phyloP scores from a whole-genome alignment of 2,113 vertebrate genomes.

The Ursus arctos region DNA sequence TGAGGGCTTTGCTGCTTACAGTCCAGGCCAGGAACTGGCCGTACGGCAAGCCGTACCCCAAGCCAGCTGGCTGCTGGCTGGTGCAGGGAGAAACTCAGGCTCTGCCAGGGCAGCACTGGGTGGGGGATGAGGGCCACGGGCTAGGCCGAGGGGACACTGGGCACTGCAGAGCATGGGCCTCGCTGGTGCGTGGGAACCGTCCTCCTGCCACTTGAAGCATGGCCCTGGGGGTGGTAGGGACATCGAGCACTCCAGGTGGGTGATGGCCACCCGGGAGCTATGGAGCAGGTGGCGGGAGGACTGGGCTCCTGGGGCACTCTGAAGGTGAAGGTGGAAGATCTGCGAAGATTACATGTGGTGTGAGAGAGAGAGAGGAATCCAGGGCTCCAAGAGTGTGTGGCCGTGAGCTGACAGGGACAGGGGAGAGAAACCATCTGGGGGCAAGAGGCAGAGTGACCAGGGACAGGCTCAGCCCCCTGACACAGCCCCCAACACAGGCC shows the following conservation, averaged over 20 bases:
- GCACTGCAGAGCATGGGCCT: neutral
- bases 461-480: neutral
- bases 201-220: neutral
- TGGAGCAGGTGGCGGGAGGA: neutral
- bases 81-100: neutral
- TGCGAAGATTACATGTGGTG: neutral
- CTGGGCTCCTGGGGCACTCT: neutral
- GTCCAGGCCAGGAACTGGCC: neutral
- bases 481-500: neutral
- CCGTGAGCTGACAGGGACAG: neutral
- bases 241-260: neutral
- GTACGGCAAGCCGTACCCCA: neutral
- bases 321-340: neutral
- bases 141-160: neutral
- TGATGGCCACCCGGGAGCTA: neutral
- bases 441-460: neutral
- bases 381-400: neutral
- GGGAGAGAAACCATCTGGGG: neutral
- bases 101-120: neutral
- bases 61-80: neutral
- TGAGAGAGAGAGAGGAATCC: neutral
- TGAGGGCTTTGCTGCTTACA: fast-evolving
- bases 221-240: neutral
- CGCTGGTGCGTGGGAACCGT: neutral
- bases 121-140: neutral